Evolutionary conservation across 2,888 invertebrate species (phyloP), one percentile per base, ranked within the genome.

Genomic region (Corbicula japonica): DNA sequence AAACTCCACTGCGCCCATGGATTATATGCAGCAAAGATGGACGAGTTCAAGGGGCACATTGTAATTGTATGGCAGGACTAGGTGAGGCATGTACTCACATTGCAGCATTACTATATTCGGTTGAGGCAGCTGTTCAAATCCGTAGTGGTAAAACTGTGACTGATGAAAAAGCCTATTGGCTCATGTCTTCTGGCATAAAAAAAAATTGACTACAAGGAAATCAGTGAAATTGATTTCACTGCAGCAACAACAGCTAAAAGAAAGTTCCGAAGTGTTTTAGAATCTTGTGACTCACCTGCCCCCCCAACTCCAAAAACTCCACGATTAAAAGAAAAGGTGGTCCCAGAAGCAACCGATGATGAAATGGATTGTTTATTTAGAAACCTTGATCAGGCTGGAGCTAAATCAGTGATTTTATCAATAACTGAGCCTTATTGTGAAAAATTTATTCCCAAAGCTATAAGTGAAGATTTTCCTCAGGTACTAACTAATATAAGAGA

Each of bases 221-320:
- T 73, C 18, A 26, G 34, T 2, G 35, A 76, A 21, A 83, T 79
- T 35, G 66, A 76, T 46, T 78, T 76, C 46, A 48, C 34, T 1
- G 63, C 75, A 4, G 62, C 81, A 38, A 66, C 46, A 26, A 68
- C 75, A n/a, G 34, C 38, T 1, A 75, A 95, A 75, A 95, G 96
- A 0, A 95, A 98, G 86, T 97, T 97, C 97, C n/a, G n/a, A n/a
- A n/a, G n/a, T n/a, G n/a, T n/a, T n/a, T n/a, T n/a, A n/a, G n/a
- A n/a, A n/a, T n/a, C n/a, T n/a, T n/a, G n/a, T n/a, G 96, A 96
- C 83, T 95, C 21, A 28, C 2, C 44, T 1, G 12, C n/a, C n/a
- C n/a, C n/a, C n/a, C n/a, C n/a, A n/a, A n/a, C n/a, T n/a, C n/a
- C n/a, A n/a, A n/a, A n/a, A n/a, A n/a, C n/a, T n/a, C n/a, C 48